These are phyloP conservation scores for Thalpophila matura DNA, from an alignment of 2,888 invertebrate species.

Conservation along the genomic window DNA sequence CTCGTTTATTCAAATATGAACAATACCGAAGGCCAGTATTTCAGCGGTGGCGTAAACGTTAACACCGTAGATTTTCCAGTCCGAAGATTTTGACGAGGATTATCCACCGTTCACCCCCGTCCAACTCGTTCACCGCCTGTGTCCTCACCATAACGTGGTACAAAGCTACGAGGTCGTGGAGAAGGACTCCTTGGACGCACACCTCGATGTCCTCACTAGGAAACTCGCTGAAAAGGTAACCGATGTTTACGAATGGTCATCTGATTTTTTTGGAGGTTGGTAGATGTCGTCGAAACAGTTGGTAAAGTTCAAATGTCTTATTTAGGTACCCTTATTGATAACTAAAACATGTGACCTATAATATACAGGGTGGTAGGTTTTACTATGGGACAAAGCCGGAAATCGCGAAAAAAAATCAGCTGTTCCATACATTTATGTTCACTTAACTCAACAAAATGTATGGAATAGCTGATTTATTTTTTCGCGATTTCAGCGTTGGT, in stretches of 20 bases:
- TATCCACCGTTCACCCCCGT: conserved; percentile 60
- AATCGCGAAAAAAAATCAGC: too few species aligned
- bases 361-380: too few species aligned
- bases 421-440: too few species aligned
- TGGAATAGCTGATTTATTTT: too few species aligned
- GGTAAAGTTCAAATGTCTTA: neutral
- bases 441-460: too few species aligned
- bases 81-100: neutral
- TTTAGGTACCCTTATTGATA: too few species aligned
- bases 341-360: too few species aligned
- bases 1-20: neutral
- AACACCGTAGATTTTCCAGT: neutral
- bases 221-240: conserved; percentile 86
- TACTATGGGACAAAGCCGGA: too few species aligned
- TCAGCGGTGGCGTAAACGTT: too few species aligned
- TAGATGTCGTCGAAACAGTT: too few species aligned
- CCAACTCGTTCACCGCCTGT: conserved; percentile 79
- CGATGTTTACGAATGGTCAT: neutral
- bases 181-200: conserved; percentile 86
- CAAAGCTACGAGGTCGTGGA: conserved; percentile 80
- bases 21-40: neutral
- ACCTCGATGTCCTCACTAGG: conserved; percentile 82
- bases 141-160: conserved; percentile 83
- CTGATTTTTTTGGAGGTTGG: neutral
- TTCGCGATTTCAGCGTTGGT: too few species aligned